phyloP scores from a whole-genome alignment of 2,113 vertebrate species.

The Prolemur simus region DNA sequence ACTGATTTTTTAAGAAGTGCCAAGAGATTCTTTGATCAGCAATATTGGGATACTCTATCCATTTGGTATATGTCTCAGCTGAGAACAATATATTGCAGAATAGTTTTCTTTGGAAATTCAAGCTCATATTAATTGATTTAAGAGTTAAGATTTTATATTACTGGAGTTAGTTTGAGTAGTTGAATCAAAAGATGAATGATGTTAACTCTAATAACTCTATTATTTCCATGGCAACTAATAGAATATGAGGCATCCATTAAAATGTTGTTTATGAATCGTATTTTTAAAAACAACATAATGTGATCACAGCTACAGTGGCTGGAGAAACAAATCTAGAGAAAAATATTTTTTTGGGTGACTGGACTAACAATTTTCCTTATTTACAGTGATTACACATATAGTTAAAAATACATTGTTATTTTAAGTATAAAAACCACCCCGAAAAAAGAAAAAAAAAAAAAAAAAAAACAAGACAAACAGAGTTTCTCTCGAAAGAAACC shows the following conservation, averaged over 20 bases:
- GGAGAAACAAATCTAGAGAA: constrained; percentile 8
- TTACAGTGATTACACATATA: background rate
- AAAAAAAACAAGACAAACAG: background rate
- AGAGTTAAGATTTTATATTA: background rate
- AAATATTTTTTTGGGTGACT: background rate
- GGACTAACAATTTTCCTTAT: background rate
- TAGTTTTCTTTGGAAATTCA: constrained; percentile 40
- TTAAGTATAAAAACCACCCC: background rate
- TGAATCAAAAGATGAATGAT: constrained; percentile 12
- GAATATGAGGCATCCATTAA: background rate
- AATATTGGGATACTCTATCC: background rate
- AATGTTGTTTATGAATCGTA: background rate
- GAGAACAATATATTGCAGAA: background rate
- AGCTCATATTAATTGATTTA: background rate
- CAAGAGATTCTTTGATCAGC: background rate
- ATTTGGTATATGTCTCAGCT: background rate
- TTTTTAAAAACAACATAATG: background rate
- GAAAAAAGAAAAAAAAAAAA: no score
- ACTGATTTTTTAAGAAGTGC: background rate
- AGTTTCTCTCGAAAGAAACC: background rate
- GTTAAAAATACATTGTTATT: background rate
- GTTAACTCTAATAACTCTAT: background rate
- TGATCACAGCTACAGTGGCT: background rate
- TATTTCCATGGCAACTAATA: background rate
- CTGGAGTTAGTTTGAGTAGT: background rate